Evolutionary conservation across 2,797 vertebrate species (phyloP).

Genomic region (Pangasius krempfi): DNA sequence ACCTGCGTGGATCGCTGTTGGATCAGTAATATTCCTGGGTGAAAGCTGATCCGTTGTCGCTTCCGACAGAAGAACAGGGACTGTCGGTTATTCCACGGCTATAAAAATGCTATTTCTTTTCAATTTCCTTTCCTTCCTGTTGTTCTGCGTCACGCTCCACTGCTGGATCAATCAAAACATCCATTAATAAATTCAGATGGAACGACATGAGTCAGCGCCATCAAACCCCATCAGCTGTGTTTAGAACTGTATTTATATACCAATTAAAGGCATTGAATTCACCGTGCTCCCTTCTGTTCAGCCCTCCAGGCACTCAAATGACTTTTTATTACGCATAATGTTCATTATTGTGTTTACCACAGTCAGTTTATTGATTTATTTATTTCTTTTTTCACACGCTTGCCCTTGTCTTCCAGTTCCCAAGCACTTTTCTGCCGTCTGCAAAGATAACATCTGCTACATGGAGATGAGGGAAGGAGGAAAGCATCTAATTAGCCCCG

Average conservation of each 20-base stretch:
- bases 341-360: not conserved
- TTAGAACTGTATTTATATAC: not conserved
- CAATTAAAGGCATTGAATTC: not conserved
- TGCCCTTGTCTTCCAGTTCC: constrained; percentile 51
- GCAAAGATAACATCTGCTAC: constrained; percentile 50
- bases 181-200: not conserved
- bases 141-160: not conserved
- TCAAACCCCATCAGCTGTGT: not conserved
- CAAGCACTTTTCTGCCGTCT: constrained; percentile 60
- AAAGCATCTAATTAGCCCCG: constrained; percentile 73
- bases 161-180: not conserved
- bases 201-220: not conserved
- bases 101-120: not conserved
- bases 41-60: not conserved
- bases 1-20: not conserved
- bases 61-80: not conserved
- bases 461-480: constrained; percentile 63
- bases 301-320: not conserved
- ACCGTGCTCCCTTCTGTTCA: not conserved
- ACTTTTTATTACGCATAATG: not conserved
- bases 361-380: constrained; percentile 28
- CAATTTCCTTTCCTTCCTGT: not conserved
- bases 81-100: not conserved
- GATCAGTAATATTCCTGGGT: not conserved
- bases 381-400: constrained; percentile 46